Percentiles rank a stretch among this genome's conserved stretches.
These are phyloP conservation scores for Cromileptes altivelis DNA, from an alignment of 2,113 vertebrate species.

Conservation along the genomic window DNA sequence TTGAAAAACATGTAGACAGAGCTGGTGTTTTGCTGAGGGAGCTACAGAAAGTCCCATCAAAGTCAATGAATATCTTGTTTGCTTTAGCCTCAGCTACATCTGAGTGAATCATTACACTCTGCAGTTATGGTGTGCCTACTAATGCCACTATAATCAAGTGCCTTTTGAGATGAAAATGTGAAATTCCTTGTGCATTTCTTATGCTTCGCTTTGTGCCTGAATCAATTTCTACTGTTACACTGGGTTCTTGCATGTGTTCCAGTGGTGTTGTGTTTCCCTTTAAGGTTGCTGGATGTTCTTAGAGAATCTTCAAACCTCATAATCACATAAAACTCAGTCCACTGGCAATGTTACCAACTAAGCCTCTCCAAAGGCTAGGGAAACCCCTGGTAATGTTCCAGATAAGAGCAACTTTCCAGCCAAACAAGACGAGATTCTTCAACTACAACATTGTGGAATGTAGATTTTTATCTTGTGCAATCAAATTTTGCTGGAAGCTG, in stretches of 20 bases:
- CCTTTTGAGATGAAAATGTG: conserved; percentile 7
- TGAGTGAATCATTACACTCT: conserved; percentile 11
- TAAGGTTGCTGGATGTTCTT: conserved; percentile 30
- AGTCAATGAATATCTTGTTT: conserved; percentile 20
- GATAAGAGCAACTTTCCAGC: conserved; percentile 51
- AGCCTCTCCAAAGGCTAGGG: conserved; percentile 48
- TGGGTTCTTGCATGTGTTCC: conserved; percentile 13
- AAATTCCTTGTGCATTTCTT: conserved; percentile 4
- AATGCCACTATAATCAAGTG: conserved; percentile 8
- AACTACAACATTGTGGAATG: conserved; percentile 37
- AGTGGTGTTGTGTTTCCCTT: conserved; percentile 7
- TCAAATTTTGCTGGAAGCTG: conserved; percentile 52
- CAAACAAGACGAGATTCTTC: conserved; percentile 42
- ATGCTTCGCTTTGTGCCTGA: conserved; percentile 7
- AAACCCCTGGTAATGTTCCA: conserved; percentile 52
- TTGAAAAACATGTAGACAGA: neutral
- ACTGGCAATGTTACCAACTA: conserved; percentile 44
- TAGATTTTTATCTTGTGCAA: conserved; percentile 58
- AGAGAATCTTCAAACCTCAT: conserved; percentile 43
- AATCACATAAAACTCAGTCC: conserved; percentile 40
- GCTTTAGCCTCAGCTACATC: neutral
- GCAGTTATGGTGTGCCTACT: neutral
- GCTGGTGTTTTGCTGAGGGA: conserved; percentile 6
- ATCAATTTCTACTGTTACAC: conserved; percentile 9
- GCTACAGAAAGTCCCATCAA: conserved; percentile 14